A percentile compares a stretch with the other conserved stretches of the same genome.
phyloP scores from a whole-genome alignment of 1,140 invertebrate species.

The Bacillus rossius region DNA sequence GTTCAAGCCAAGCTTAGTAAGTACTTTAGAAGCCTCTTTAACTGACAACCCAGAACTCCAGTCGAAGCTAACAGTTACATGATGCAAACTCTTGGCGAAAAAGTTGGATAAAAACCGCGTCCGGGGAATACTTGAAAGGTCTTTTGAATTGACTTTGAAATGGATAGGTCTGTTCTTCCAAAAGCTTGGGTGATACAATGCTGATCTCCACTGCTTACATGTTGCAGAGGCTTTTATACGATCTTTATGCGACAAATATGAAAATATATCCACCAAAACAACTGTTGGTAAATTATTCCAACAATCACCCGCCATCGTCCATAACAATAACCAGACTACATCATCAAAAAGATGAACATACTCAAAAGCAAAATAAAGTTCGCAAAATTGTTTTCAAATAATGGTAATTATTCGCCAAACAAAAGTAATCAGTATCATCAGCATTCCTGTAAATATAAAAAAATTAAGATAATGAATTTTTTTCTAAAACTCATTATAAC shows the following conservation, averaged over 20 bases:
- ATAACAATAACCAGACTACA: no score
- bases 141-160: slow-evolving; percentile 39
- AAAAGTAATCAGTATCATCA: no score
- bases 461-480: no score
- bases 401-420: no score
- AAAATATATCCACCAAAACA: slow-evolving; percentile 56
- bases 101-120: slow-evolving; percentile 39
- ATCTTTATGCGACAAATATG: slow-evolving; percentile 50
- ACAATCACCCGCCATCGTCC: slow-evolving; percentile 18
- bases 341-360: no score
- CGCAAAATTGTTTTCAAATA: no score
- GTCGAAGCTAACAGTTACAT: slow-evolving; percentile 42
- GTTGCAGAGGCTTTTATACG: slow-evolving; percentile 52
- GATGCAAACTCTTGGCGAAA: slow-evolving; percentile 42
- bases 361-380: no score
- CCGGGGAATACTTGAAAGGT: slow-evolving; percentile 40
- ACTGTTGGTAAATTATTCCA: slow-evolving; percentile 55
- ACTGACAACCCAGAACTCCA: slow-evolving; percentile 39
- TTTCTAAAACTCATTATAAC: no score
- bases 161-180: slow-evolving; percentile 44
- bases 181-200: slow-evolving; percentile 54
- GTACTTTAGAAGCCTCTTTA: slow-evolving; percentile 29
- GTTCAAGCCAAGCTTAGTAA: slow-evolving; percentile 27
- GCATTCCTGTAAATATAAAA: no score
- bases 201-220: slow-evolving; percentile 56